Percentiles rank a stretch among this genome's conserved stretches.
These are phyloP conservation scores for Tachyglossus aculeatus DNA, from an alignment of 2,797 vertebrate genomes.

Conservation along the genomic window DNA sequence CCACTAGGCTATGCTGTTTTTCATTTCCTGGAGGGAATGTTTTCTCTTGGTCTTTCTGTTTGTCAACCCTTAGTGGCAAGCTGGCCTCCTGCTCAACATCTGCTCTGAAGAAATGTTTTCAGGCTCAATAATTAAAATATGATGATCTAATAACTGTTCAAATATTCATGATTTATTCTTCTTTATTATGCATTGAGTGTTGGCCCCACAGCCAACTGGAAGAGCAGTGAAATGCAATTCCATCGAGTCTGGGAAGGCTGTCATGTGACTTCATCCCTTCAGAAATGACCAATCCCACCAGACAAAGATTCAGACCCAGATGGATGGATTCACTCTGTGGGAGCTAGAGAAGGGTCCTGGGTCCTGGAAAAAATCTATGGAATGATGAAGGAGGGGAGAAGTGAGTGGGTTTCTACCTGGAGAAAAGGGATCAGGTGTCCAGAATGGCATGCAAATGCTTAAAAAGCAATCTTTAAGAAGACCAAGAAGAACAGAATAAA, in stretches of 20 bases:
- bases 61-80: constrained; percentile 21
- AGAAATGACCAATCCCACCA: constrained; percentile 57
- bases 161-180: constrained; percentile 64
- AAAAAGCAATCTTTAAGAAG: background rate
- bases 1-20: too few relatives aligned
- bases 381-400: constrained; percentile 31
- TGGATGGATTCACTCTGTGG: constrained; percentile 18
- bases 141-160: constrained; percentile 63
- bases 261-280: constrained; percentile 58
- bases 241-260: constrained; percentile 31
- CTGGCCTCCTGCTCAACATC: constrained; percentile 58
- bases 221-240: constrained; percentile 62
- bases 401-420: constrained; percentile 17
- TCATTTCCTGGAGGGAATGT: background rate
- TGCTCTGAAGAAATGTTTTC: constrained; percentile 50
- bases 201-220: constrained; percentile 47
- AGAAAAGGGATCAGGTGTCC: background rate
- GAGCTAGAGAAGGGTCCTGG: background rate
- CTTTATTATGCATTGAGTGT: constrained; percentile 57
- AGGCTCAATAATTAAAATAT: constrained; percentile 60
- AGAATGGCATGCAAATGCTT: background rate
- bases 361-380: constrained; percentile 10
- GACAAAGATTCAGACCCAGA: constrained; percentile 46
- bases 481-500: constrained; percentile 10
- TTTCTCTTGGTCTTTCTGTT: constrained; percentile 8